These are phyloP conservation scores for Parnassius apollo DNA, from an alignment of 2,888 invertebrate species.

Conservation along the genomic window DNA sequence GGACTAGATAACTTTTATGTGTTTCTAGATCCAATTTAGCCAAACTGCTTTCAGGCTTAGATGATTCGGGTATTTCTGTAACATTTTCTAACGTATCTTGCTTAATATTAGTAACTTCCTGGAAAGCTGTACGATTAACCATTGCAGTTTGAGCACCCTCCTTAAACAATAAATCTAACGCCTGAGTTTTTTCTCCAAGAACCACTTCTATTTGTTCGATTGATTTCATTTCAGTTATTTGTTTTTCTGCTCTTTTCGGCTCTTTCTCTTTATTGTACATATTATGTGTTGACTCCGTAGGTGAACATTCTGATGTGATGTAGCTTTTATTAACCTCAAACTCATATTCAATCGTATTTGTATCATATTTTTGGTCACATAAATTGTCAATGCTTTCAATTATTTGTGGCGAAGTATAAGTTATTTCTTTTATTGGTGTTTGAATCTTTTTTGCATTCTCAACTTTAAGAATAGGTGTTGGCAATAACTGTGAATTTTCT, in stretches of 20 bases:
- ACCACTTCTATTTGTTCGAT: constrained; percentile 51
- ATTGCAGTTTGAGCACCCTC: constrained; percentile 46
- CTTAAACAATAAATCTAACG: constrained; percentile 33
- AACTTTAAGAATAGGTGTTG: background rate
- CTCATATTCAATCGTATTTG: constrained; percentile 39
- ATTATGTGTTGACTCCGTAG: constrained; percentile 44
- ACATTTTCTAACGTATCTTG: constrained; percentile 52
- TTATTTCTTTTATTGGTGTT: constrained; percentile 15
- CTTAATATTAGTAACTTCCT: constrained; percentile 46
- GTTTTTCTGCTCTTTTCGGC: constrained; percentile 42
- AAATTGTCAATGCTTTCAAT: constrained; percentile 31
- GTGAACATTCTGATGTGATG: constrained; percentile 48
- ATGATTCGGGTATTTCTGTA: constrained; percentile 37
- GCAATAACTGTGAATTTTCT: constrained; percentile 12
- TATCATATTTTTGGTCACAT: constrained; percentile 31
- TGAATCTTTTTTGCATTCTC: constrained; percentile 10
- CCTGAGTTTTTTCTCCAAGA: constrained; percentile 42
- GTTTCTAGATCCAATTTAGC: constrained; percentile 51
- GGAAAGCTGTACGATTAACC: constrained; percentile 44
- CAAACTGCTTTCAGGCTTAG: constrained; percentile 41
- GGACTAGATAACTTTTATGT: constrained; percentile 49
- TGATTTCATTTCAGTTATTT: constrained; percentile 48
- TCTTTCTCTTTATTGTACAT: constrained; percentile 35
- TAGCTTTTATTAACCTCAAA: constrained; percentile 54
- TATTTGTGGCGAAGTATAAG: constrained; percentile 9